Conservation (phyloP, 2,113 vertebrate genomes). For the Python bivittatus region DNA sequence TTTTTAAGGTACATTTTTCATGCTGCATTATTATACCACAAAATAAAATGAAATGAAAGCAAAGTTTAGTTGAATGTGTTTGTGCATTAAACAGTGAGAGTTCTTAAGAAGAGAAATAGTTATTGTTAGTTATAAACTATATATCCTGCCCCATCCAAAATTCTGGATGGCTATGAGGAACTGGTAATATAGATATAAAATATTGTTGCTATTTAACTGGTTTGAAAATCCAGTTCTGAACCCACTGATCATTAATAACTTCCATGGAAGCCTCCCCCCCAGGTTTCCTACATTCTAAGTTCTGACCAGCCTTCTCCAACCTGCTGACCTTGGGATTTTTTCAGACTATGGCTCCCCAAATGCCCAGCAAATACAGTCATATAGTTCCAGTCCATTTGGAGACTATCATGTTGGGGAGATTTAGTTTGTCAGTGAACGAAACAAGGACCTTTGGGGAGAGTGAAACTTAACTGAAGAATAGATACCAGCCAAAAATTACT, state of each 20-base stretch:
- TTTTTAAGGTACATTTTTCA: not conserved
- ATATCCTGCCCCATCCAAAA: too few species aligned
- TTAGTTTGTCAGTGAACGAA: not conserved
- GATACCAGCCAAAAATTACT: not conserved
- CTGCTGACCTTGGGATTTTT: not conserved
- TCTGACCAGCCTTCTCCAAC: not conserved
- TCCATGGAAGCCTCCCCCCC: not conserved
- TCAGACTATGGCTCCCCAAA: not conserved
- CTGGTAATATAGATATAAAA: too few species aligned
- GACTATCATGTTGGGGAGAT: not conserved
- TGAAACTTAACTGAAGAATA: not conserved
- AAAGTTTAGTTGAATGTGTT: not conserved
- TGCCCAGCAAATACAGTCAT: not conserved
- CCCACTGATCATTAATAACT: not conserved
- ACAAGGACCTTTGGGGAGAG: not conserved
- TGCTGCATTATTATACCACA: not conserved
- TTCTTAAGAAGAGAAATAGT: not conserved
- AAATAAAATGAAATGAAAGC: not conserved
- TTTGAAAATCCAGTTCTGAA: not conserved
- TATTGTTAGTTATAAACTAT: not conserved
- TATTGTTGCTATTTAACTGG: not conserved
- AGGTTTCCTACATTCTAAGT: not conserved
- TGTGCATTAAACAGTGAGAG: not conserved
- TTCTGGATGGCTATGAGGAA: too few species aligned
- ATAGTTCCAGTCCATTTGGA: not conserved